Evolutionary conservation across 2,113 vertebrate genomes (phyloP).

Genomic region (Phrynocephalus versicolor): DNA sequence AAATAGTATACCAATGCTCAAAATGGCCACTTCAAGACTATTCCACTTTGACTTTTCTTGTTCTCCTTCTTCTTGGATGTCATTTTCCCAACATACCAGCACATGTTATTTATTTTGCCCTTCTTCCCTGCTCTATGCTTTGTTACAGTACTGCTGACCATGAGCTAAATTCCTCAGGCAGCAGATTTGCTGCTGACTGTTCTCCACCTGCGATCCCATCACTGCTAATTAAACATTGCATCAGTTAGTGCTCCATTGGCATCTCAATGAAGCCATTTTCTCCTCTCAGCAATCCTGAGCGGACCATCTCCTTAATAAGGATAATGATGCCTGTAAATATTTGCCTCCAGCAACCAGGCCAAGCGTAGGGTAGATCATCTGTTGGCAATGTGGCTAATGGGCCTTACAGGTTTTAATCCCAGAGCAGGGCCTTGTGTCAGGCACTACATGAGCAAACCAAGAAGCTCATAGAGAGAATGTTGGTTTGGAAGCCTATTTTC

Average conservation of each 20-base stretch:
- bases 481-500: not conserved
- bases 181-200: conserved; percentile 49
- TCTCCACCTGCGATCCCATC: conserved; percentile 52
- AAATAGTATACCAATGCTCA: not conserved
- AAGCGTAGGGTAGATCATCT: conserved; percentile 24
- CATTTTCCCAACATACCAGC: conserved; percentile 1
- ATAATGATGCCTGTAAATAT: conserved; percentile 23
- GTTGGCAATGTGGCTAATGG: not conserved
- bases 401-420: not conserved
- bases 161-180: conserved; percentile 31
- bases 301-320: not conserved
- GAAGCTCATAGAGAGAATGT: not conserved
- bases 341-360: conserved; percentile 1
- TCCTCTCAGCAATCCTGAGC: conserved; percentile 27
- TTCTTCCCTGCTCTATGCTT: conserved; percentile 4
- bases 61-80: not conserved
- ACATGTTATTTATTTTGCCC: not conserved
- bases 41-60: not conserved
- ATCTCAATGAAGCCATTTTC: conserved; percentile 61
- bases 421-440: not conserved
- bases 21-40: not conserved
- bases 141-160: not conserved
- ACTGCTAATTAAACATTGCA: conserved; percentile 52
- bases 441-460: not conserved
- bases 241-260: conserved; percentile 55